These are phyloP conservation scores for Puntigrus tetrazona DNA, from an alignment of 2,113 vertebrate species.

Conservation along the genomic window DNA sequence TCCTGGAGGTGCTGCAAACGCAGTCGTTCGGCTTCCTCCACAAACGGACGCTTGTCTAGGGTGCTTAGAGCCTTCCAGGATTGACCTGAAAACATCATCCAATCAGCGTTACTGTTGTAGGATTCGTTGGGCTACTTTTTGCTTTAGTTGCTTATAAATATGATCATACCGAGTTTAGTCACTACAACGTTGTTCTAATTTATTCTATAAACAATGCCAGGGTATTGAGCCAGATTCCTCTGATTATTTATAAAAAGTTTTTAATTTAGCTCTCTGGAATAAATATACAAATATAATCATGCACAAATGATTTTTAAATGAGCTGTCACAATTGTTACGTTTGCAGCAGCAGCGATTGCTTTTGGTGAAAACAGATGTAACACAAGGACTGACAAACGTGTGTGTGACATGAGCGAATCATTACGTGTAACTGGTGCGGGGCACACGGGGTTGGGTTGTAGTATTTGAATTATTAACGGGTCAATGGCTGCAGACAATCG, in stretches of 20 bases:
- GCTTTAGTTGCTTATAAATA: not conserved
- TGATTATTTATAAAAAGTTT: not conserved
- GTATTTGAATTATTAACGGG: constrained; percentile 36
- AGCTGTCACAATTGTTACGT: not conserved
- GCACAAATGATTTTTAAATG: constrained; percentile 3
- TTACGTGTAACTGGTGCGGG: not conserved
- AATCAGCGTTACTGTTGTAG: not conserved
- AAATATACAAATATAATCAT: not conserved
- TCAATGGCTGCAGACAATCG: constrained; percentile 47
- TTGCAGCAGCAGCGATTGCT: not conserved
- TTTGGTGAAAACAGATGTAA: not conserved
- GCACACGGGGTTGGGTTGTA: constrained; percentile 15
- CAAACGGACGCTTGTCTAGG: constrained; percentile 90
- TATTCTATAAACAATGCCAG: not conserved
- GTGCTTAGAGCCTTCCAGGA: constrained; percentile 91
- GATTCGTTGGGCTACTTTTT: not conserved
- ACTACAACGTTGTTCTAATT: not conserved
- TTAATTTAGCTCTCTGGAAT: not conserved
- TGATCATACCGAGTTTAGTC: not conserved
- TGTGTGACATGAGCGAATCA: not conserved
- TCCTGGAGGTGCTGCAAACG: constrained; percentile 95
- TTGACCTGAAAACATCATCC: constrained; percentile 78
- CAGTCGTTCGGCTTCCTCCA: constrained; percentile 94
- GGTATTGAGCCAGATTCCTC: not conserved
- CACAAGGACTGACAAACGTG: not conserved